Conservation (phyloP, 1,140 invertebrate species). For the Phymastichus coffea region DNA sequence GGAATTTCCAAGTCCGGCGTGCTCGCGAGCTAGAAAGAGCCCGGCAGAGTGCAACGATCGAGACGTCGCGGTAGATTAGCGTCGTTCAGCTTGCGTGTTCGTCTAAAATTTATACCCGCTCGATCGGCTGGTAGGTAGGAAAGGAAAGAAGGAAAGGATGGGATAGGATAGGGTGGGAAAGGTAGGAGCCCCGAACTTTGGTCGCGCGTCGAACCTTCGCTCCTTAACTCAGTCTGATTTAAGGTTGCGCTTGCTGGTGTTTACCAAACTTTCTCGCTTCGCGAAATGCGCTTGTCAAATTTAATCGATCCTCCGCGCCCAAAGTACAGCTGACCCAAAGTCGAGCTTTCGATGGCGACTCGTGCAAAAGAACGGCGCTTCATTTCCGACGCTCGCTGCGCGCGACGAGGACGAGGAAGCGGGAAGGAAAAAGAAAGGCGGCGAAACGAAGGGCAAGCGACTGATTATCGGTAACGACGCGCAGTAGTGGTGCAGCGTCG, state of each 20-base stretch:
- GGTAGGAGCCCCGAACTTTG: not conserved
- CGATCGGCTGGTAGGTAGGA: too few relatives aligned
- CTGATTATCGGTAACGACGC: too few relatives aligned
- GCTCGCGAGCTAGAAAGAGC: not conserved
- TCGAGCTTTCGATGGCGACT: too few relatives aligned
- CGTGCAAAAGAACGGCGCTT: too few relatives aligned
- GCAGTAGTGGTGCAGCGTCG: too few relatives aligned
- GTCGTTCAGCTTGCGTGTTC: constrained; percentile 14
- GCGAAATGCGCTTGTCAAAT: constrained; percentile 3
- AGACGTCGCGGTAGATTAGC: constrained; percentile 20
- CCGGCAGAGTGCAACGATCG: not conserved
- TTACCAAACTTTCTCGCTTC: constrained; percentile 4
- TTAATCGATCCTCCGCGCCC: not conserved
- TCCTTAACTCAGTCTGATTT: constrained; percentile 16
- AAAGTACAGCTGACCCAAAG: not conserved
- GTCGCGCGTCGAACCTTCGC: constrained; percentile 1
- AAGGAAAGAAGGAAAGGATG: too few relatives aligned
- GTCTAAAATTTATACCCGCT: constrained; percentile 19
- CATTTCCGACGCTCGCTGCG: not conserved
- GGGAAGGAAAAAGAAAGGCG: too few relatives aligned
- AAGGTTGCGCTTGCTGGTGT: not conserved
- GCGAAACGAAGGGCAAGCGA: too few relatives aligned
- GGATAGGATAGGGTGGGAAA: too few relatives aligned
- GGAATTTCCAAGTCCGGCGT: not conserved
- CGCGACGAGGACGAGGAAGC: too few relatives aligned